Percentiles rank a stretch among this genome's conserved stretches.
Evolutionary conservation across 2,797 vertebrate species (phyloP).

Genomic region (Cuculus canorus): DNA sequence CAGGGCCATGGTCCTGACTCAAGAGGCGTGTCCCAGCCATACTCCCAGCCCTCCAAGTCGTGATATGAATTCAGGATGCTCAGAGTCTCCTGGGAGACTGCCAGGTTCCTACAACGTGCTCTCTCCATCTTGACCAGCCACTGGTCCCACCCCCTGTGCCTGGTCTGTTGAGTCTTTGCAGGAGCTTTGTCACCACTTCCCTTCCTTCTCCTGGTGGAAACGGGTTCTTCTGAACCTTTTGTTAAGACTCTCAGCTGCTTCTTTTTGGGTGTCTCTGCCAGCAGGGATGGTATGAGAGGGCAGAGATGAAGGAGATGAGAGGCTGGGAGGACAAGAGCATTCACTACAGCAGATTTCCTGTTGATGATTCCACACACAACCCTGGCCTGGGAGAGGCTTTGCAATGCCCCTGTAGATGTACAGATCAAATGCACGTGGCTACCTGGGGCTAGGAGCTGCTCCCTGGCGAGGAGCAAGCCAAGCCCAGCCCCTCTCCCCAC

Average conservation of each 20-base stretch:
- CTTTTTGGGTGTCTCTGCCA: not conserved
- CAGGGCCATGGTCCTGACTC: not conserved
- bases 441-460: not conserved
- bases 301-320: not conserved
- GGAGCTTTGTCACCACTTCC: not conserved
- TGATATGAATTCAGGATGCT: not conserved
- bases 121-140: not conserved
- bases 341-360: not conserved
- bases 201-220: not conserved
- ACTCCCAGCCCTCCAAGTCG: not conserved
- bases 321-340: not conserved
- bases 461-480: not conserved
- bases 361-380: not conserved
- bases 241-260: not conserved
- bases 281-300: not conserved
- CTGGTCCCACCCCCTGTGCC: not conserved
- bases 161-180: not conserved
- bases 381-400: not conserved
- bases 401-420: not conserved
- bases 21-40: not conserved
- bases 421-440: not conserved
- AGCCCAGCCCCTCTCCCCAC: not conserved
- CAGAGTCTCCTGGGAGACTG: not conserved
- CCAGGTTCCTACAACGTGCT: not conserved
- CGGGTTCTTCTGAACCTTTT: accelerated